phyloP scores from a whole-genome alignment of 1,140 invertebrate genomes.

The Eriosoma lanigerum region DNA sequence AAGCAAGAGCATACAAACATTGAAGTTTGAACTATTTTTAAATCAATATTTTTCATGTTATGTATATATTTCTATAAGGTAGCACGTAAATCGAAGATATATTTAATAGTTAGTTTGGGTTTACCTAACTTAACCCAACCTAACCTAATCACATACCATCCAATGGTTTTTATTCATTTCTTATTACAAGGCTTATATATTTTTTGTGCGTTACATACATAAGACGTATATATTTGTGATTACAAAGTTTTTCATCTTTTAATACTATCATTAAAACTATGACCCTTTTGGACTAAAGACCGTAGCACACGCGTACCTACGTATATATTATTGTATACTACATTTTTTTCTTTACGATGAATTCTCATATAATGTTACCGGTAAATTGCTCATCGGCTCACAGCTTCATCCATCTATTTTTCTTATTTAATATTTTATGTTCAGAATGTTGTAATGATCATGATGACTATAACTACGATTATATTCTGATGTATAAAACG shows the following conservation, averaged over 20 bases:
- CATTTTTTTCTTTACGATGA: background rate
- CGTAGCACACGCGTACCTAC: background rate
- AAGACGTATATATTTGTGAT: background rate
- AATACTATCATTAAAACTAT: background rate
- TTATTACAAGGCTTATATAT: too few relatives aligned
- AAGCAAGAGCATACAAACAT: too few relatives aligned
- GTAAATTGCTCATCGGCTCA: background rate
- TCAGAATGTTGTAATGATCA: background rate
- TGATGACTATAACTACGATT: too few relatives aligned
- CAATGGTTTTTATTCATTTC: too few relatives aligned
- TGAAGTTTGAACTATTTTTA: too few relatives aligned
- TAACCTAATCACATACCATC: too few relatives aligned
- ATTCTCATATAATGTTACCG: background rate
- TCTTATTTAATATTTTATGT: constrained; percentile 24
- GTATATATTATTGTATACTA: background rate
- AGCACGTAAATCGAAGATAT: too few relatives aligned
- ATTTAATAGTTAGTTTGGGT: too few relatives aligned
- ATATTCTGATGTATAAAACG: too few relatives aligned
- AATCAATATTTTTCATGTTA: too few relatives aligned
- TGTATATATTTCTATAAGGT: too few relatives aligned
- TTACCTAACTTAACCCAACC: too few relatives aligned
- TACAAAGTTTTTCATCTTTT: constrained; percentile 13
- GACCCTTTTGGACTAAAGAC: background rate
- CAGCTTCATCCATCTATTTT: constrained; percentile 11
- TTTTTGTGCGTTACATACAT: background rate